These are phyloP conservation scores for Helogale parvula DNA, from an alignment of 2,113 vertebrate genomes.

Conservation along the genomic window DNA sequence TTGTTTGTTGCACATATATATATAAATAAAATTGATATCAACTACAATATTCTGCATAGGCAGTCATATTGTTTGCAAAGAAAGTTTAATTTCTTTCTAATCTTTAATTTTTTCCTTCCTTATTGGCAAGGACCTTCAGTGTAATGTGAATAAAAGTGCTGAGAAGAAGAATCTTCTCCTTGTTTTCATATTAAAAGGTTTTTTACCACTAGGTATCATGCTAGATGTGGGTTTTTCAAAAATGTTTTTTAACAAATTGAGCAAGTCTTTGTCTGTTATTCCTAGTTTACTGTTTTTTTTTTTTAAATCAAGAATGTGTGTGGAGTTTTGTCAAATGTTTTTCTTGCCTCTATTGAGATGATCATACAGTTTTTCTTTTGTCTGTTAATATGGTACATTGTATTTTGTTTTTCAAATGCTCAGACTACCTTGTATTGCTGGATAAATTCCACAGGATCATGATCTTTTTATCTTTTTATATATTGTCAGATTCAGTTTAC, in stretches of 20 bases:
- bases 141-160: not conserved
- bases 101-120: not conserved
- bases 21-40: not conserved
- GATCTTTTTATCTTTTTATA: not conserved
- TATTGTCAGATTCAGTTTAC: not conserved
- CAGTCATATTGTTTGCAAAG: not conserved
- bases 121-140: not conserved
- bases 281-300: not conserved
- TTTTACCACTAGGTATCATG: not conserved
- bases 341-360: not conserved
- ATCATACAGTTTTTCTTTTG: not conserved
- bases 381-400: not conserved
- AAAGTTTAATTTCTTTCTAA: not conserved
- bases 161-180: not conserved
- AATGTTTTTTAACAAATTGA: not conserved
- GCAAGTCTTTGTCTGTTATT: not conserved
- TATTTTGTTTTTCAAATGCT: slow-evolving; percentile 36
- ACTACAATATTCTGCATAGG: not conserved
- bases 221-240: not conserved
- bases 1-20: not conserved
- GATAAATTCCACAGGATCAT: not conserved
- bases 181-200: not conserved
- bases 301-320: not conserved
- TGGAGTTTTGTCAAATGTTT: not conserved
- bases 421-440: not conserved